Percentiles rank a stretch among this genome's conserved stretches.
Conservation (phyloP, 2,888 invertebrate genomes). For the Phaonia tiefii region DNA sequence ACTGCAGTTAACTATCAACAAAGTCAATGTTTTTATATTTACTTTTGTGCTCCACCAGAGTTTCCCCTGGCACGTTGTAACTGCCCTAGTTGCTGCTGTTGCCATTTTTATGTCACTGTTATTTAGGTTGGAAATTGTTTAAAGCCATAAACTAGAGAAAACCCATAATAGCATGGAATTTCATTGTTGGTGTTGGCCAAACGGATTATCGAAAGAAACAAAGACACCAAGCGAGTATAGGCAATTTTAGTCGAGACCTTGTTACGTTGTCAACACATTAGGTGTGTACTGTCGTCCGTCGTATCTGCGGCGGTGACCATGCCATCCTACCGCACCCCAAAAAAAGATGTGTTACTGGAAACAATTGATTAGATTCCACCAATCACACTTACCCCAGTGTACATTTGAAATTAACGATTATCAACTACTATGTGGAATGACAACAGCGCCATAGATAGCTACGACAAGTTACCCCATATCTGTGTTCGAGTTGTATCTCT, state of each 20-base stretch:
- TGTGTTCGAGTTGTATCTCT: conserved; percentile 13
- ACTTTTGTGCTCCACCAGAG: conserved; percentile 17
- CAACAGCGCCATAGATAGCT: too few species aligned
- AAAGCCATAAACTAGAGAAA: conserved; percentile 29
- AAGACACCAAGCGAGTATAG: conserved; percentile 13
- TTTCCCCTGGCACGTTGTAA: background rate
- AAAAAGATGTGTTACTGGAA: conserved; percentile 22
- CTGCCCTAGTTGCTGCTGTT: conserved; percentile 15
- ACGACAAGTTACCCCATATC: background rate
- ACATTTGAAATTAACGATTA: conserved; percentile 35
- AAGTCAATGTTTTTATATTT: conserved; percentile 48
- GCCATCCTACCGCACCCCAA: too few species aligned
- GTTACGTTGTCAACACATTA: conserved; percentile 26
- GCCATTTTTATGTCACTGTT: conserved; percentile 47
- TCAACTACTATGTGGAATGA: background rate
- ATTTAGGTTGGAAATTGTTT: conserved; percentile 49
- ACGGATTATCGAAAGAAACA: conserved; percentile 30
- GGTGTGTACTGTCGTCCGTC: conserved; percentile 7
- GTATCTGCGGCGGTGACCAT: background rate
- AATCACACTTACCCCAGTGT: background rate
- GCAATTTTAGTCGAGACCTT: conserved; percentile 13
- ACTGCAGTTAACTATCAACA: conserved; percentile 61
- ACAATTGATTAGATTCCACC: conserved; percentile 37
- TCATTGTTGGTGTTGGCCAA: conserved; percentile 23
- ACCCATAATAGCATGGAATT: background rate